A percentile compares a stretch with the other conserved stretches of the same genome.
Conservation (phyloP, 2,888 invertebrate genomes). For the Laothoe populi region DNA sequence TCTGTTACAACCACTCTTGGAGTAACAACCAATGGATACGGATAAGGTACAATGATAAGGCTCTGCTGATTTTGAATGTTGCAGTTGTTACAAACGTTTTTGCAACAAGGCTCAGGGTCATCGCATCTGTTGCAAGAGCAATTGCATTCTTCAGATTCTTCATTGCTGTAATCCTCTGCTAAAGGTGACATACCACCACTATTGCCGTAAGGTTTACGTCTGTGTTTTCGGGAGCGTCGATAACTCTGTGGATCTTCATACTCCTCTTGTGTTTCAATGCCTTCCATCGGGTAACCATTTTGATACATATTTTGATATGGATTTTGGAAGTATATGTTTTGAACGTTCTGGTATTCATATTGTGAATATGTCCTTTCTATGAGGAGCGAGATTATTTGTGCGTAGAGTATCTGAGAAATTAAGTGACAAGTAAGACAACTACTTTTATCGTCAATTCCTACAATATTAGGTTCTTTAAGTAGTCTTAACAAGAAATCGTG, state of each 20-base stretch:
- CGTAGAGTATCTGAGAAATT: constrained; percentile 32
- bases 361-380: constrained; percentile 32
- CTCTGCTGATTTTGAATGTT: constrained; percentile 36
- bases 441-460: too few relatives aligned
- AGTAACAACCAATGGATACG: constrained; percentile 45
- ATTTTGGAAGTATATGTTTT: constrained; percentile 2
- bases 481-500: too few relatives aligned
- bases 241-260: constrained; percentile 26
- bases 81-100: constrained; percentile 42
- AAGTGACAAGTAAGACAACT: not conserved
- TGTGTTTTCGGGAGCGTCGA: constrained; percentile 16
- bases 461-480: too few relatives aligned
- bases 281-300: constrained; percentile 27
- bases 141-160: constrained; percentile 46
- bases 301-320: constrained; percentile 24
- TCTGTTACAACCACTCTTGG: constrained; percentile 20
- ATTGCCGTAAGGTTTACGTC: constrained; percentile 25
- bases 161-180: constrained; percentile 35
- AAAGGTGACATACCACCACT: constrained; percentile 27
- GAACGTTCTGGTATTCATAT: constrained; percentile 24
- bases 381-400: constrained; percentile 31
- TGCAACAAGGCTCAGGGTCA: constrained; percentile 48
- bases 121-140: constrained; percentile 52
- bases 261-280: constrained; percentile 30
- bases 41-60: constrained; percentile 52